phyloP scores from a whole-genome alignment of 2,888 invertebrate species.

The Atherix ibis region DNA sequence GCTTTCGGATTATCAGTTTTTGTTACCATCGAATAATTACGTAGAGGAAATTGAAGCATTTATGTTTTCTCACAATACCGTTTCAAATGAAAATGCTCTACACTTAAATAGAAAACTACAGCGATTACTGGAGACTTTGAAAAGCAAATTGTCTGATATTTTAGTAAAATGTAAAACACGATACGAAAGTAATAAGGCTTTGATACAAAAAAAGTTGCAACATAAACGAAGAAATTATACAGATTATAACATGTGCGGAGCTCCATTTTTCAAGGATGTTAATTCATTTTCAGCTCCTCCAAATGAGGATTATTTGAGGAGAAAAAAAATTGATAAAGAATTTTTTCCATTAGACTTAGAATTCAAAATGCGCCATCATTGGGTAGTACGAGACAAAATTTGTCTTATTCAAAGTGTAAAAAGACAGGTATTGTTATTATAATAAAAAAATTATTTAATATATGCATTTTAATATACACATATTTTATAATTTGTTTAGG shows the following conservation, averaged over 20 bases:
- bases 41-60: conserved; percentile 1
- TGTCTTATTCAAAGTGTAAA: conserved; percentile 36
- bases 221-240: conserved; percentile 6
- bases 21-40: conserved; percentile 1
- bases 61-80: neutral
- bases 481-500: no score
- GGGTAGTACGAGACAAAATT: conserved; percentile 43
- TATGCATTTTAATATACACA: neutral
- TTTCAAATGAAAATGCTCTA: conserved; percentile 16
- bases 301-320: conserved; percentile 43
- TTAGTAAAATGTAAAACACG: conserved; percentile 16
- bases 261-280: conserved; percentile 52
- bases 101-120: conserved; percentile 21
- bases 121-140: conserved; percentile 16
- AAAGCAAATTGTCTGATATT: conserved; percentile 14
- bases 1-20: neutral
- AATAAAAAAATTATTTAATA: conserved; percentile 7
- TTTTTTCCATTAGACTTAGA: conserved; percentile 33
- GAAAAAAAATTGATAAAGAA: conserved; percentile 22
- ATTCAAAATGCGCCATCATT: conserved; percentile 33
- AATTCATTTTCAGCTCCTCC: conserved; percentile 37
- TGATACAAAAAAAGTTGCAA: conserved; percentile 10
- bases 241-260: conserved; percentile 34
- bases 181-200: conserved; percentile 17
- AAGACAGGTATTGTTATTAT: conserved; percentile 31